Conservation (phyloP, 2,113 vertebrate species). For the Corynorhinus townsendii region DNA sequence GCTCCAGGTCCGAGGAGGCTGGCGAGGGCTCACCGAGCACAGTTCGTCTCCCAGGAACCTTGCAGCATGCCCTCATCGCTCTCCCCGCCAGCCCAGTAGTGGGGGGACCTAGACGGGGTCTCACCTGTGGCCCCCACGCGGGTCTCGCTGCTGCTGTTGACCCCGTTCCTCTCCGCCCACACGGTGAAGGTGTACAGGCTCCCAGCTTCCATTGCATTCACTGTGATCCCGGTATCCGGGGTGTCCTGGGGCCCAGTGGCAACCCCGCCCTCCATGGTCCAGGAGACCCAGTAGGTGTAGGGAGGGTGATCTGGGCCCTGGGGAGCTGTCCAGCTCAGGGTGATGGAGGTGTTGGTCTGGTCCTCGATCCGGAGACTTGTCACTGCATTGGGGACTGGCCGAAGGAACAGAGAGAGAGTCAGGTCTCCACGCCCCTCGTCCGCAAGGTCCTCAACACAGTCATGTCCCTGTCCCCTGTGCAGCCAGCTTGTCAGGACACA, state of each 20-base stretch:
- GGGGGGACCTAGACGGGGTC: background rate
- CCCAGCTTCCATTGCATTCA: background rate
- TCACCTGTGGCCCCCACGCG: background rate
- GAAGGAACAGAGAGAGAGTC: background rate
- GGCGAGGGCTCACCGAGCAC: rapidly evolving
- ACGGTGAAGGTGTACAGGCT: background rate
- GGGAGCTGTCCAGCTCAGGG: background rate
- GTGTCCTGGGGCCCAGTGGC: rapidly evolving
- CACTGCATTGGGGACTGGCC: background rate
- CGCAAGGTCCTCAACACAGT: background rate
- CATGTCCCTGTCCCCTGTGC: rapidly evolving
- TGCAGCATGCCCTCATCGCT: no score
- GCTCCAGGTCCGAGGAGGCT: background rate
- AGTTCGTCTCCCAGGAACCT: background rate
- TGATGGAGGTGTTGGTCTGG: conserved; percentile 14
- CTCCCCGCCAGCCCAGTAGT: background rate
- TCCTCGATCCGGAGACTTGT: rapidly evolving
- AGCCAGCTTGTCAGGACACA: background rate
- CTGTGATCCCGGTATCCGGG: rapidly evolving
- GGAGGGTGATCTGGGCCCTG: rapidly evolving
- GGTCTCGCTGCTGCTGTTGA: rapidly evolving
- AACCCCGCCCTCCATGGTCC: background rate
- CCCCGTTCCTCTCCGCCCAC: background rate
- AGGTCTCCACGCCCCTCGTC: background rate
- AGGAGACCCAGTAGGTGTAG: background rate